phyloP scores from a whole-genome alignment of 1,140 invertebrate species.

The Parasteatoda tepidariorum region DNA sequence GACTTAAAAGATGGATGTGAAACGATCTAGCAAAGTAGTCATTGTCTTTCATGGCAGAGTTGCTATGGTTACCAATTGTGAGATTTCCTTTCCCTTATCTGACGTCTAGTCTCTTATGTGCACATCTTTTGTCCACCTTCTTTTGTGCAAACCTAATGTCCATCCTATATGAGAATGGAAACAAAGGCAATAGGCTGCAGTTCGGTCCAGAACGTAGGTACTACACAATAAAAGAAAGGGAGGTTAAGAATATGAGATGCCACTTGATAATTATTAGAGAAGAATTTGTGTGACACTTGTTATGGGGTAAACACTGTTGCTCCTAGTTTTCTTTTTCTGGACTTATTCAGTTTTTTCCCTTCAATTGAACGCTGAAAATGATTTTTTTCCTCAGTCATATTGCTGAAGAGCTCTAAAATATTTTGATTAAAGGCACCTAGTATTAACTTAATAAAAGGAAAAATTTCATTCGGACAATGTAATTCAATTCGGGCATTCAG shows the following conservation, averaged over 20 bases:
- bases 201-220: background rate
- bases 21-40: slow-evolving; percentile 7
- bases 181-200: background rate
- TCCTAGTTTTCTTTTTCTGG: too few species aligned
- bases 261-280: slow-evolving; percentile 1
- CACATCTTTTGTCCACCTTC: slow-evolving; percentile 4
- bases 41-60: slow-evolving; percentile 46
- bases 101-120: slow-evolving; percentile 5
- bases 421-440: too few species aligned
- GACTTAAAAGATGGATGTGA: background rate
- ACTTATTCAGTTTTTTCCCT: too few species aligned
- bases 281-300: too few species aligned
- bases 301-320: too few species aligned
- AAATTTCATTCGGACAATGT: too few species aligned
- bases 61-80: slow-evolving; percentile 33
- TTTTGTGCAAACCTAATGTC: slow-evolving; percentile 12
- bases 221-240: slow-evolving; percentile 17
- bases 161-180: background rate
- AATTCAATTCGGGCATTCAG: too few species aligned
- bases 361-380: too few species aligned
- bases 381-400: too few species aligned
- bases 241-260: too few species aligned
- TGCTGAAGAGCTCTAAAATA: too few species aligned
- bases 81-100: slow-evolving; percentile 30
- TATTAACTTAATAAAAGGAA: too few species aligned